Evolutionary conservation across 2,797 vertebrate genomes (phyloP), one percentile per base, ranked within the genome.

Genomic region (Lepus oiostolus): DNA sequence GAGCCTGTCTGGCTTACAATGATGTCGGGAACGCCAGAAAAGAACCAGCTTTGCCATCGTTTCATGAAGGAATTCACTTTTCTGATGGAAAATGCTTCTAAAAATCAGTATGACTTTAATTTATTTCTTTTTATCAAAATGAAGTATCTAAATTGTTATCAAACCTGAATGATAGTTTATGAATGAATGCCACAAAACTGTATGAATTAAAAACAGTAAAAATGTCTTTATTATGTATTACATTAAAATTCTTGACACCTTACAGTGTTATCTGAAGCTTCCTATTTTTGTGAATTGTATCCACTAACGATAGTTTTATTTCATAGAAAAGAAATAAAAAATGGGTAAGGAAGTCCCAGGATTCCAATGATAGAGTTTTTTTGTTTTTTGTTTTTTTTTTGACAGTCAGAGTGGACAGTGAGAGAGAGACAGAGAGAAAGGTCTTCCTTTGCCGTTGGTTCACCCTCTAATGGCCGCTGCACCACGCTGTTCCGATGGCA

Each of bases 1-100:
- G 99, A 99, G 97, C 99, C 99, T 7, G 99, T 99, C 82, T 99
- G 99, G 99, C 98, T 99, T 88, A 99, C 99, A 0, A 99, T 99
- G 99, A 99, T 99, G 99, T 99, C 99, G 0, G 99, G 99, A 24
- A 98, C 98, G 11, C 99, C 99, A 0, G 99, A 99, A 95, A 99
- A 99, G 98, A 99, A 99, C 98, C 99, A 99, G 94, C 99, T 99
- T 13, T 99, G 99, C 94, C 98, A 99, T 68, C 99, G 99, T 93
- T 99, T 99, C 98, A 99, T 99, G 99, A 99, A 98, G 97, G 99
- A 99, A 95, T 99, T 99, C 91, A 99, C 99, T 47, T 98, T 99
- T 97, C 97, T 99, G 97, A 99, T 99, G 99, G 99, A 99, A 98
- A 99, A 99, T 95, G 99, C 99, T 97, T 99, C 99, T 90, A 99